Evolutionary conservation across 2,888 invertebrate genomes (phyloP).

Genomic region (Agrochola circellaris): DNA sequence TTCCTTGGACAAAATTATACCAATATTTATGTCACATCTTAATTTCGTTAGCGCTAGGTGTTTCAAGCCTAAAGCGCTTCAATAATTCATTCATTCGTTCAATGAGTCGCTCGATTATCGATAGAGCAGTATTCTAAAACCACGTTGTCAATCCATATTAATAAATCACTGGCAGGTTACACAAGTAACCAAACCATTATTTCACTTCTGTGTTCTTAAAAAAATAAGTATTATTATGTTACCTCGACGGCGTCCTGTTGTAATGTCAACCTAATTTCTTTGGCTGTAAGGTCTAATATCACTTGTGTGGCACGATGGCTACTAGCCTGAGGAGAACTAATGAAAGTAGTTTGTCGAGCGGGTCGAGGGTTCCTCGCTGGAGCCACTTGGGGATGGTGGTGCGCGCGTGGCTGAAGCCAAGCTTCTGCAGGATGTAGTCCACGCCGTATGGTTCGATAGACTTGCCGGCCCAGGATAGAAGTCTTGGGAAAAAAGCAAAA

Average conservation of each 20-base stretch:
- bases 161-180: slow-evolving; percentile 13
- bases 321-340: slow-evolving; percentile 94
- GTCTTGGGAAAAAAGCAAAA: slow-evolving; percentile 76
- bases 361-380: slow-evolving; percentile 99
- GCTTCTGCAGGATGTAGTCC: slow-evolving; percentile 99
- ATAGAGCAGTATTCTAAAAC: slow-evolving; percentile 56
- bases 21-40: slow-evolving; percentile 29
- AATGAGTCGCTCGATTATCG: slow-evolving; percentile 53
- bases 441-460: slow-evolving; percentile 99
- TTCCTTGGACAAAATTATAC: slow-evolving; percentile 34
- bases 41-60: slow-evolving; percentile 36
- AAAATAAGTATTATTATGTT: slow-evolving; percentile 20
- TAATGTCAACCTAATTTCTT: slow-evolving; percentile 31
- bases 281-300: slow-evolving; percentile 34
- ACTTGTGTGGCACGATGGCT: slow-evolving; percentile 89
- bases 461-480: slow-evolving; percentile 97
- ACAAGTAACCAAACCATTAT: slow-evolving; percentile 12
- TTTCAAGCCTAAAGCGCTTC: slow-evolving; percentile 40
- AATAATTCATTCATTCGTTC: slow-evolving; percentile 48
- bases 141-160: slow-evolving; percentile 35
- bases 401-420: slow-evolving; percentile 99
- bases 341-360: slow-evolving; percentile 97
- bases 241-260: slow-evolving; percentile 23
- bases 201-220: slow-evolving; percentile 20
- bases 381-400: slow-evolving; percentile 99